Evolutionary conservation across 2,888 invertebrate species (phyloP).

Genomic region (Hanleya hanleyi): DNA sequence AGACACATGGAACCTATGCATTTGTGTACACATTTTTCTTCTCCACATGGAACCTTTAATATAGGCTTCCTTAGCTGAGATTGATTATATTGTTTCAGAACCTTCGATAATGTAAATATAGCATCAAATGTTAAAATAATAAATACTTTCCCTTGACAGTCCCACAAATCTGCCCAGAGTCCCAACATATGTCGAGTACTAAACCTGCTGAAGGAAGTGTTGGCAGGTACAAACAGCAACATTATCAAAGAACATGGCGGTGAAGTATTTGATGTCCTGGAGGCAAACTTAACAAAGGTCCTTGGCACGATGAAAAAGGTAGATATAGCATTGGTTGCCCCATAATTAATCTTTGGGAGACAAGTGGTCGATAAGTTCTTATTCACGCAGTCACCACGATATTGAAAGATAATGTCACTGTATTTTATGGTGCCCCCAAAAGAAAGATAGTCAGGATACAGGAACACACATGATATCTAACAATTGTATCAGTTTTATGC

Average conservation of each 20-base stretch:
- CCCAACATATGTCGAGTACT: conserved; percentile 51
- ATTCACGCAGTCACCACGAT: too few species aligned
- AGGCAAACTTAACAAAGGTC: conserved; percentile 74
- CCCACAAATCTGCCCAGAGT: background rate
- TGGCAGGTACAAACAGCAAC: conserved; percentile 46
- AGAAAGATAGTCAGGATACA: too few species aligned
- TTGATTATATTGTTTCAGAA: background rate
- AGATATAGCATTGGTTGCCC: too few species aligned
- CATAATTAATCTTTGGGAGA: too few species aligned
- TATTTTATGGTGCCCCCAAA: too few species aligned
- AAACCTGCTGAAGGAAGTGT: conserved; percentile 51
- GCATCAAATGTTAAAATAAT: background rate
- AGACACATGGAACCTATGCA: too few species aligned
- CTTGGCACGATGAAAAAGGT: conserved; percentile 79
- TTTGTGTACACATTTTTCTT: background rate
- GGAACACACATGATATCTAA: too few species aligned
- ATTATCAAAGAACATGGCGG: conserved; percentile 75
- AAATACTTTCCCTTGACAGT: background rate
- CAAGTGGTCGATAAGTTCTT: too few species aligned
- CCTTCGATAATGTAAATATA: background rate
- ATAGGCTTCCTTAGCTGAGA: background rate
- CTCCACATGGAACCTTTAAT: background rate
- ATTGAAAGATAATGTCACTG: too few species aligned
- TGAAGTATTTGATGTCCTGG: conserved; percentile 84
- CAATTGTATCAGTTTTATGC: too few species aligned